Conservation (phyloP, 2,888 invertebrate species). For the Diaprepes abbreviatus region DNA sequence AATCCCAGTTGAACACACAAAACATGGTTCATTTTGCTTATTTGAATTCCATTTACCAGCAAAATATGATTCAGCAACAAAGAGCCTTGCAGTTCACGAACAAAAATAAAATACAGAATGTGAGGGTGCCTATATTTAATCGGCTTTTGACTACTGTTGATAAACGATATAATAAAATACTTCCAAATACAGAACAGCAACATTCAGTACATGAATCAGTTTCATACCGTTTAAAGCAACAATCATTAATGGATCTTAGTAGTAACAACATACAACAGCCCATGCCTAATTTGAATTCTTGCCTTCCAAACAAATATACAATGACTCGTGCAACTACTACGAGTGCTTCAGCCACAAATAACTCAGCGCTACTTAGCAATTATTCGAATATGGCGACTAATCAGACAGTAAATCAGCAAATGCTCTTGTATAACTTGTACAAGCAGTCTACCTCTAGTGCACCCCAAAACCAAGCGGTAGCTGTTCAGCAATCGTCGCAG, state of each 20-base stretch:
- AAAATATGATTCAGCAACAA: slow-evolving; percentile 55
- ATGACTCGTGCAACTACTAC: slow-evolving; percentile 28
- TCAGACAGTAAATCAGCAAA: slow-evolving; percentile 65
- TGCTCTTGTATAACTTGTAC: slow-evolving; percentile 85
- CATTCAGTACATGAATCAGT: slow-evolving; percentile 76
- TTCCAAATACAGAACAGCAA: slow-evolving; percentile 63
- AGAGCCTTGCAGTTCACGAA: slow-evolving; percentile 42
- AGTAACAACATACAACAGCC: slow-evolving; percentile 58
- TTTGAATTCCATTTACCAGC: slow-evolving; percentile 59
- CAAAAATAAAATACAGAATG: slow-evolving; percentile 43
- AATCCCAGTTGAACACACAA: slow-evolving; percentile 67
- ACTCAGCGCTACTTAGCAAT: slow-evolving; percentile 50
- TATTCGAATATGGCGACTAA: no score
- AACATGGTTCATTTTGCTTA: slow-evolving; percentile 54
- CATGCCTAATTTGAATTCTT: slow-evolving; percentile 60
- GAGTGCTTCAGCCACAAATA: slow-evolving; percentile 40
- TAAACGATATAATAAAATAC: slow-evolving; percentile 30
- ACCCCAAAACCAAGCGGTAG: slow-evolving; percentile 12
- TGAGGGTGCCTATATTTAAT: slow-evolving; percentile 54
- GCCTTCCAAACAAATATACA: slow-evolving; percentile 52
- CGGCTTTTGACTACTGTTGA: slow-evolving; percentile 60
- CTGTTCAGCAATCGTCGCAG: slow-evolving; percentile 6
- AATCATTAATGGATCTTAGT: slow-evolving; percentile 72
- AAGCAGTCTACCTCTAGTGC: slow-evolving; percentile 69
- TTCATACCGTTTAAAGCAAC: slow-evolving; percentile 84